Evolutionary conservation across 2,113 vertebrate genomes (phyloP).

Genomic region (Henicopernis longicauda): DNA sequence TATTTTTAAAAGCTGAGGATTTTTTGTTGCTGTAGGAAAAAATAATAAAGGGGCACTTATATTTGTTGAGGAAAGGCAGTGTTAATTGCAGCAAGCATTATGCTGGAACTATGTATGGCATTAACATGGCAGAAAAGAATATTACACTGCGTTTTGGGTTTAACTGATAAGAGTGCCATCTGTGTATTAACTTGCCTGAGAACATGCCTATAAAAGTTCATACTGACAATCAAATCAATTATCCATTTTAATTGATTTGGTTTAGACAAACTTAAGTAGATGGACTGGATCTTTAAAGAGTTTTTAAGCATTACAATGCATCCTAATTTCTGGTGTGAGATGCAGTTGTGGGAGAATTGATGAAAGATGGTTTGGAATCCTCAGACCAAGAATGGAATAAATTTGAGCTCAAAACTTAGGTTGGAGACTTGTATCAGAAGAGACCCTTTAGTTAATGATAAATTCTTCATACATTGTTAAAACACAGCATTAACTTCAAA

Average conservation of each 20-base stretch:
- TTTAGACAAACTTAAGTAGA: background rate
- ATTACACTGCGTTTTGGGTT: background rate
- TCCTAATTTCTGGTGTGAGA: background rate
- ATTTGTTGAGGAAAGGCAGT: background rate
- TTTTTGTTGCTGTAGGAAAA: slow-evolving; percentile 22
- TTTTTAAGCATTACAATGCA: background rate
- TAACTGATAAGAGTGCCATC: background rate
- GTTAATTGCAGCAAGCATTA: background rate
- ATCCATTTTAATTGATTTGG: background rate
- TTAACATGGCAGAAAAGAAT: background rate
- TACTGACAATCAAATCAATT: slow-evolving; percentile 11
- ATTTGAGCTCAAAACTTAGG: background rate
- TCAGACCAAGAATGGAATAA: background rate
- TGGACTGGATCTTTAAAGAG: background rate
- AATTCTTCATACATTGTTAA: background rate
- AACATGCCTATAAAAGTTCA: background rate
- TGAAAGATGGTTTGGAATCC: background rate
- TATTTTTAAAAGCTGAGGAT: slow-evolving; percentile 9
- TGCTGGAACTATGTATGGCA: background rate
- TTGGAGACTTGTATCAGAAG: background rate
- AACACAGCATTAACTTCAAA: slow-evolving; percentile 7
- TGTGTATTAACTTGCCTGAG: background rate
- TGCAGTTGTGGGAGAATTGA: background rate
- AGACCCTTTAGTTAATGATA: background rate
- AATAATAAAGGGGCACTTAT: background rate